phyloP scores from a whole-genome alignment of 2,888 invertebrate genomes.

The Villa cingulata region DNA sequence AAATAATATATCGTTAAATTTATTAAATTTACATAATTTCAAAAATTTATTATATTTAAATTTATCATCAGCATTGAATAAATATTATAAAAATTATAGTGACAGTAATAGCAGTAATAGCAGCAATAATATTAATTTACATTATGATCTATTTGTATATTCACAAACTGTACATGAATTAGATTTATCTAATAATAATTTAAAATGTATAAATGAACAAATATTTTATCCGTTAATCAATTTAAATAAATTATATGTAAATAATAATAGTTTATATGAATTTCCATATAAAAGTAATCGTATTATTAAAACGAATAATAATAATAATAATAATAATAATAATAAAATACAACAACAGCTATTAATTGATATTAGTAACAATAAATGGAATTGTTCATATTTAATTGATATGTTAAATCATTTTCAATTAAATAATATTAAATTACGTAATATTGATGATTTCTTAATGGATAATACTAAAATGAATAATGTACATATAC shows the following conservation, averaged over 20 bases:
- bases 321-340: too few species aligned
- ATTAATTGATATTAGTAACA: not conserved
- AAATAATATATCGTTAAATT: not conserved
- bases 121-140: too few species aligned
- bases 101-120: not conserved
- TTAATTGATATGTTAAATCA: not conserved
- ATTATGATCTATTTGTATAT: too few species aligned
- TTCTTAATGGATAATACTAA: too few species aligned
- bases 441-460: not conserved
- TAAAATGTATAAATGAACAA: not conserved
- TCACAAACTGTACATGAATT: not conserved
- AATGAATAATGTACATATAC: too few species aligned
- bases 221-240: not conserved
- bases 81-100: not conserved
- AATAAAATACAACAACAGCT: too few species aligned
- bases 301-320: too few species aligned
- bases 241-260: not conserved
- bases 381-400: conserved; percentile 1
- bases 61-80: not conserved
- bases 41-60: not conserved
- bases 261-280: not conserved
- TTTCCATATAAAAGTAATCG: not conserved
- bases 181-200: conserved; percentile 1
- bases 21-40: not conserved
- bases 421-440: not conserved